A percentile compares a stretch with the other conserved stretches of the same genome.
Conservation (phyloP, 2,888 invertebrate species). For the Lycocerus yunnanus region DNA sequence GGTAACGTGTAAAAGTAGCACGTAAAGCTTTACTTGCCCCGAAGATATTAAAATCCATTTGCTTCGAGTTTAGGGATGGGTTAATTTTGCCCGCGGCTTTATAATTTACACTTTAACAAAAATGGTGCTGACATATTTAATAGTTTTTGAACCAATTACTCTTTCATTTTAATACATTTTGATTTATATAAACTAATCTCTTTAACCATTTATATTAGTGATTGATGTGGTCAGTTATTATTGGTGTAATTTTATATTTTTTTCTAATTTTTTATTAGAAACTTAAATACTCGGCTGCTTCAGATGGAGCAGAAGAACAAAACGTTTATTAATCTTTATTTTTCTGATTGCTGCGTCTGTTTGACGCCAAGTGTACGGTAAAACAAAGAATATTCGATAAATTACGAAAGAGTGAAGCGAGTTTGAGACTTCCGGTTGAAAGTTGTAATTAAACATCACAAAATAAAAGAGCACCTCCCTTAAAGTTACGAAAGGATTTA, state of each 20-base stretch:
- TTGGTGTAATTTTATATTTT: not conserved
- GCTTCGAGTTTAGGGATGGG: not conserved
- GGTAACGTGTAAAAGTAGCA: not conserved
- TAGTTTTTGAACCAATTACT: constrained; percentile 21
- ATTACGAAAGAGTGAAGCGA: not conserved
- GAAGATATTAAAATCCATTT: not conserved
- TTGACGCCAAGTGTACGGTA: not conserved
- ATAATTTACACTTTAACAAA: constrained; percentile 6
- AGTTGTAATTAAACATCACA: not conserved
- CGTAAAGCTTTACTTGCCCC: not conserved
- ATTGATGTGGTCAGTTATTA: not conserved
- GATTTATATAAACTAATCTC: not conserved
- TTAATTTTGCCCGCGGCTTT: not conserved
- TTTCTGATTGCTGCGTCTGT: not conserved
- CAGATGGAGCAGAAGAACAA: not conserved
- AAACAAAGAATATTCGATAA: not conserved
- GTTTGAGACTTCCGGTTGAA: not conserved
- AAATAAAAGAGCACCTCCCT: not conserved
- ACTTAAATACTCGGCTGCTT: not conserved
- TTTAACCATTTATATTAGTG: not conserved
- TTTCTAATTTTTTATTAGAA: not conserved
- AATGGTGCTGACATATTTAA: constrained; percentile 18
- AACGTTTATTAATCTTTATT: not conserved
- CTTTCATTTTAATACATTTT: constrained; percentile 7
- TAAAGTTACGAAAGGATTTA: too few relatives aligned